phyloP scores from a whole-genome alignment of 2,888 invertebrate species.

The Craniophora ligustri region DNA sequence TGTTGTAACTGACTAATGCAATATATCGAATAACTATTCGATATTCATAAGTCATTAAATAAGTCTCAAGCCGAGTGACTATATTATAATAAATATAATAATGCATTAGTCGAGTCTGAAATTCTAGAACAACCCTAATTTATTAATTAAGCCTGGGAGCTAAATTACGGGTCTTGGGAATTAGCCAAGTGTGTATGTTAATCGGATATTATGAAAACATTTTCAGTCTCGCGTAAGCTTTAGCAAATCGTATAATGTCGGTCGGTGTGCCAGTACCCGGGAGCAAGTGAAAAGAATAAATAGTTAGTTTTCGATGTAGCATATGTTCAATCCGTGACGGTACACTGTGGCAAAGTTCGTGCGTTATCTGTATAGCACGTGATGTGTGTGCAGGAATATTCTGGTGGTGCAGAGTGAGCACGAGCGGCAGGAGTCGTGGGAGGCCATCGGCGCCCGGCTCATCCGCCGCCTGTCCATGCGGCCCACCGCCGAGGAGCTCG shows the following conservation, averaged over 20 bases:
- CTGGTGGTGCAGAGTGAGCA: constrained; percentile 96
- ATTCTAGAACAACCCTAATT: constrained; percentile 59
- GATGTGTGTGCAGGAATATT: constrained; percentile 91
- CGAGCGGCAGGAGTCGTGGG: constrained; percentile 97
- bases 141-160: constrained; percentile 65
- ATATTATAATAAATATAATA: constrained; percentile 2
- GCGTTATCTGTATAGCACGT: constrained; percentile 77
- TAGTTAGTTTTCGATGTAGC: constrained; percentile 61
- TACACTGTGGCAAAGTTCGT: constrained; percentile 1
- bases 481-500: constrained; percentile 98
- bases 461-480: constrained; percentile 98
- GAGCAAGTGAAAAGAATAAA: constrained; percentile 62
- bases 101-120: constrained; percentile 18
- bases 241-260: constrained; percentile 74
- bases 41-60: constrained; percentile 3
- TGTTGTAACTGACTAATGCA: constrained; percentile 52
- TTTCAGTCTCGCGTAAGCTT: constrained; percentile 69
- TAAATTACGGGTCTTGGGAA: constrained; percentile 72
- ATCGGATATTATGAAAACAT: constrained; percentile 79
- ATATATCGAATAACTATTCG: constrained; percentile 28
- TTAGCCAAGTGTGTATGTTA: constrained; percentile 76
- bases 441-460: constrained; percentile 97
- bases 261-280: constrained; percentile 66
- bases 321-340: constrained; percentile 53
- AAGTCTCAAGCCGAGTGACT: neutral